These are phyloP conservation scores for Mesochorus sp. DNA, from an alignment of 2,888 invertebrate species.

Conservation along the genomic window DNA sequence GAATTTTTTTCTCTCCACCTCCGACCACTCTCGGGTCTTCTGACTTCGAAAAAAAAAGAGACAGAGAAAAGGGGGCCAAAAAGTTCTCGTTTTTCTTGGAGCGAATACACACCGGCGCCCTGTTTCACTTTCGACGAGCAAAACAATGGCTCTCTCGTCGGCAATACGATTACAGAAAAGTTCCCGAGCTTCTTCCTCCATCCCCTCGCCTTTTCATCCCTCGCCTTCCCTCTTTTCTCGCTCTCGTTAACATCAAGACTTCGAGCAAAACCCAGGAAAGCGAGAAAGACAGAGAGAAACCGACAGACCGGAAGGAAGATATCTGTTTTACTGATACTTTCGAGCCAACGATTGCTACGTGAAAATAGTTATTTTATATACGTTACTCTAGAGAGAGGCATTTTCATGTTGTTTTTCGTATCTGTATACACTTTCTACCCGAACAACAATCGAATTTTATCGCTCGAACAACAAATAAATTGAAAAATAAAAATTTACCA, in stretches of 20 bases:
- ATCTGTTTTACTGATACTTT: constrained; percentile 10
- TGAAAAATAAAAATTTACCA: too few species aligned
- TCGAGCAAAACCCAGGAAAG: constrained; percentile 20
- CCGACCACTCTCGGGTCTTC: constrained; percentile 8
- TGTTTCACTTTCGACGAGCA: constrained; percentile 40
- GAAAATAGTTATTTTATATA: constrained; percentile 24
- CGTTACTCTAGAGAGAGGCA: background rate
- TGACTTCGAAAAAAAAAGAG: constrained; percentile 14
- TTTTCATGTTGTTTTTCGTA: background rate
- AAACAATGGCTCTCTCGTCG: constrained; percentile 50
- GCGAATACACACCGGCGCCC: constrained; percentile 33
- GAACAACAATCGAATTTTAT: too few species aligned
- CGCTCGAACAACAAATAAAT: too few species aligned
- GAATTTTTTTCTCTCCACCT: constrained; percentile 10
- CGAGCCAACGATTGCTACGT: constrained; percentile 8
- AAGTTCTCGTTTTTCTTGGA: constrained; percentile 22
- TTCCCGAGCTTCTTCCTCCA: constrained; percentile 46
- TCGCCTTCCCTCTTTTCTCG: background rate
- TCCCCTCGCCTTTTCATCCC: constrained; percentile 11
- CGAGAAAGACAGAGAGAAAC: background rate
- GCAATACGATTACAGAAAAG: constrained; percentile 59
- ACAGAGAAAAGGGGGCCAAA: background rate
- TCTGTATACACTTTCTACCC: background rate
- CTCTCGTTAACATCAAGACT: constrained; percentile 47
- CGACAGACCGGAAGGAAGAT: constrained; percentile 7